Evolutionary conservation across 2,113 vertebrate genomes (phyloP).

Genomic region (Catharus bicknelli): DNA sequence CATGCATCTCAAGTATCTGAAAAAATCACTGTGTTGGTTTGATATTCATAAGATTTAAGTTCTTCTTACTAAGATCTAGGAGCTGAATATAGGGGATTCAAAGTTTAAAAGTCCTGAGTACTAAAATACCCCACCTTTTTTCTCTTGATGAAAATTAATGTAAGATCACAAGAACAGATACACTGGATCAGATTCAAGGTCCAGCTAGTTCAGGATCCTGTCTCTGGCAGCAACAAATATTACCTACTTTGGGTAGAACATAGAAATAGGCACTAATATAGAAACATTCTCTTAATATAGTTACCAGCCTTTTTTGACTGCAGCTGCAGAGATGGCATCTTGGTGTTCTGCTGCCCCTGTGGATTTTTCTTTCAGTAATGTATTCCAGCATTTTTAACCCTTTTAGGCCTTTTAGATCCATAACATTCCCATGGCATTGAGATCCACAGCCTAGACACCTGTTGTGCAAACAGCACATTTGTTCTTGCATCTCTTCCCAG

Average conservation of each 20-base stretch:
- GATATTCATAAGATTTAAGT: not conserved
- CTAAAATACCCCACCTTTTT: not conserved
- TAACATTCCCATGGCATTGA: not conserved
- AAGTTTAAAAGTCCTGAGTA: not conserved
- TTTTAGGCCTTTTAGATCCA: not conserved
- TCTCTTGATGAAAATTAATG: not conserved
- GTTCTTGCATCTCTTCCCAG: not conserved
- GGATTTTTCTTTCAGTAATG: not conserved
- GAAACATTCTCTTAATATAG: not conserved
- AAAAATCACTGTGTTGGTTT: not conserved
- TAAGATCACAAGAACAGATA: conserved; percentile 14
- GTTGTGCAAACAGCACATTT: not conserved
- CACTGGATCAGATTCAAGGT: conserved; percentile 12
- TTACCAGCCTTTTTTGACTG: not conserved
- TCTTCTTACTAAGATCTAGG: not conserved
- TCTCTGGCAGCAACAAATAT: not conserved
- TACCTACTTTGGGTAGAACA: not conserved
- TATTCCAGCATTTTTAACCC: not conserved
- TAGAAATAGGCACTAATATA: conserved; percentile 5
- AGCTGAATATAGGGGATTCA: not conserved
- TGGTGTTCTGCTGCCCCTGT: not conserved
- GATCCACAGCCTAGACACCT: not conserved
- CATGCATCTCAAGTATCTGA: not conserved
- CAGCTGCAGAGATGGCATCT: not conserved
- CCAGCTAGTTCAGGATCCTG: not conserved